Conservation (phyloP, 1,140 invertebrate species). For the Eciton burchellii region DNA sequence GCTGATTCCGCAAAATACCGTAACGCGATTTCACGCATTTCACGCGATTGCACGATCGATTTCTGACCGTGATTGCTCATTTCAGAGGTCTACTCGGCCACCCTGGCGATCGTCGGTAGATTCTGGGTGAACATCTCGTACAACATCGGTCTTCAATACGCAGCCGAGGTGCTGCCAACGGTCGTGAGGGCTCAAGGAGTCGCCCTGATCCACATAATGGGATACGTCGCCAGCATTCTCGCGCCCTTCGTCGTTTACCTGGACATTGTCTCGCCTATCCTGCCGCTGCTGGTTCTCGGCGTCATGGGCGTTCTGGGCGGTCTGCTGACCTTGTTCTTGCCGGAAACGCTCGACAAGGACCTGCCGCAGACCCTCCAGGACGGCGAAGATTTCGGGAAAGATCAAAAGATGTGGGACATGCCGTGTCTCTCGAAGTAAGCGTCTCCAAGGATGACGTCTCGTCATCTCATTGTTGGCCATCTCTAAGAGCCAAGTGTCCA, state of each 20-base stretch:
- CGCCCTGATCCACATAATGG: constrained; percentile 93
- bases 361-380: constrained; percentile 93
- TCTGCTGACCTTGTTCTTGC: constrained; percentile 90
- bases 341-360: constrained; percentile 93
- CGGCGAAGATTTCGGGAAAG: constrained; percentile 93
- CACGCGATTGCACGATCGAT: not conserved
- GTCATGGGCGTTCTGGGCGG: constrained; percentile 90
- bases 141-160: constrained; percentile 95
- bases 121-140: constrained; percentile 95
- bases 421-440: constrained; percentile 90
- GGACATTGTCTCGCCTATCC: constrained; percentile 88
- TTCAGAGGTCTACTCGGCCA: constrained; percentile 89
- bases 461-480: too few relatives aligned
- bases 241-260: constrained; percentile 94
- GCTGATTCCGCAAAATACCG: not conserved
- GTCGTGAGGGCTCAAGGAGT: constrained; percentile 94
- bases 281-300: constrained; percentile 92
- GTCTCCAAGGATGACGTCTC: not conserved
- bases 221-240: constrained; percentile 93
- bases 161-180: constrained; percentile 94
- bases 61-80: constrained; percentile 41
- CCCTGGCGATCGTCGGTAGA: constrained; percentile 91
- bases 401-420: constrained; percentile 92
- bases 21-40: not conserved
- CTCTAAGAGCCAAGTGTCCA: too few relatives aligned